A percentile compares a stretch with the other conserved stretches of the same genome.
Evolutionary conservation across 1,140 invertebrate genomes (phyloP).

Genomic region (Telenomus remus): DNA sequence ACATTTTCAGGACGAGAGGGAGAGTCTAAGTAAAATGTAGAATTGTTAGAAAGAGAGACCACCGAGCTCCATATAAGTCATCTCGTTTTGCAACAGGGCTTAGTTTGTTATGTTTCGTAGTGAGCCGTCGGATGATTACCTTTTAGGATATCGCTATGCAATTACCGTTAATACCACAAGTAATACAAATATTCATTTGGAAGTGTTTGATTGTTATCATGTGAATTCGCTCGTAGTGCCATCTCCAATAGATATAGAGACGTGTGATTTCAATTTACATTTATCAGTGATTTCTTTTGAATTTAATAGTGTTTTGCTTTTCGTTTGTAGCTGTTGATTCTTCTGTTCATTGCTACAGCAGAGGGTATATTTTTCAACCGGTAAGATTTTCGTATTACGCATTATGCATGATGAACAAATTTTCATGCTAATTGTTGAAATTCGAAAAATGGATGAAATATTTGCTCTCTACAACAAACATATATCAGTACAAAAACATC

Average conservation of each 20-base stretch:
- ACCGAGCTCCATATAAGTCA: conserved; percentile 56
- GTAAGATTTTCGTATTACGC: conserved; percentile 49
- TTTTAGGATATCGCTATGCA: conserved; percentile 51
- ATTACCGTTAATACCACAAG: conserved; percentile 33
- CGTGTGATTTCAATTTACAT: too few species aligned
- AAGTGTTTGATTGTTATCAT: too few species aligned
- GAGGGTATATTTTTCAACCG: conserved; percentile 60
- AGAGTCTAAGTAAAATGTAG: conserved; percentile 37
- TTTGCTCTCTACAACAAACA: too few species aligned
- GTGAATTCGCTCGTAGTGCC: too few species aligned
- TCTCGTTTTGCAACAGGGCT: conserved; percentile 44
- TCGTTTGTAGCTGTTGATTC: conserved; percentile 57
- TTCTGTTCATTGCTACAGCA: conserved; percentile 41
- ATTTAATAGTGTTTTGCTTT: conserved; percentile 47
- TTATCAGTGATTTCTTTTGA: neutral
- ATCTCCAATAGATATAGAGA: too few species aligned
- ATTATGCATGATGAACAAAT: too few species aligned
- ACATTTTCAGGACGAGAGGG: conserved; percentile 21
- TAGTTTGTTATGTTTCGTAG: conserved; percentile 63
- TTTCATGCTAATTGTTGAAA: too few species aligned
- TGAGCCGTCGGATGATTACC: conserved; percentile 30
- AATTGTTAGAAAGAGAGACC: conserved; percentile 36
- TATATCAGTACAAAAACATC: too few species aligned
- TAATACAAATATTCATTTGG: conserved; percentile 36
- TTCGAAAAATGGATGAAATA: too few species aligned